phyloP scores from a whole-genome alignment of 2,113 vertebrate species.

The Erythrolamprus reginae region DNA sequence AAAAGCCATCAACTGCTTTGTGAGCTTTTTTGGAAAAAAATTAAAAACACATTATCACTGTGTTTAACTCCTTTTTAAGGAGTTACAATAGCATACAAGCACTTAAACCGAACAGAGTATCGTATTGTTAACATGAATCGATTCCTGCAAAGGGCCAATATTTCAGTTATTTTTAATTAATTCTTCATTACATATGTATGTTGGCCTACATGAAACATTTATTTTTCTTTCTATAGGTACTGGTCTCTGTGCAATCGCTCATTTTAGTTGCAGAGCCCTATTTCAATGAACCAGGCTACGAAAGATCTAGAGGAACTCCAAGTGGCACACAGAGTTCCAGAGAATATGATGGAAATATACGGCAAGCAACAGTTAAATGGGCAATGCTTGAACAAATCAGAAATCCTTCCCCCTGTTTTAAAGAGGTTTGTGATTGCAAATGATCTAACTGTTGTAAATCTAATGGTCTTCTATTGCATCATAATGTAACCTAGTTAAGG shows the following conservation, averaged over 20 bases:
- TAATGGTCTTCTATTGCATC: not conserved
- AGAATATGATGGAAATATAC: constrained; percentile 96
- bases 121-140: not conserved
- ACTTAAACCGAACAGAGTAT: not conserved
- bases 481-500: not conserved
- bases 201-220: not conserved
- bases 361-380: constrained; percentile 97
- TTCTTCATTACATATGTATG: too few relatives aligned
- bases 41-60: not conserved
- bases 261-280: constrained; percentile 97
- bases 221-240: constrained; percentile 72
- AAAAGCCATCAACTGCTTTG: not conserved
- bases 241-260: constrained; percentile 96
- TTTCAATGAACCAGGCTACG: constrained; percentile 97
- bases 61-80: too few relatives aligned
- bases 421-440: constrained; percentile 78
- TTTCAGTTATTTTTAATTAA: not conserved
- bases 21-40: not conserved
- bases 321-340: constrained; percentile 97
- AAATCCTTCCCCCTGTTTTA: constrained; percentile 95
- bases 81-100: not conserved
- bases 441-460: not conserved
- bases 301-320: constrained; percentile 91
- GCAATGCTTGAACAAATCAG: constrained; percentile 98
- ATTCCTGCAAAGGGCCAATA: not conserved